phyloP scores from a whole-genome alignment of 2,797 vertebrate genomes.

The Sebastes diaconus region DNA sequence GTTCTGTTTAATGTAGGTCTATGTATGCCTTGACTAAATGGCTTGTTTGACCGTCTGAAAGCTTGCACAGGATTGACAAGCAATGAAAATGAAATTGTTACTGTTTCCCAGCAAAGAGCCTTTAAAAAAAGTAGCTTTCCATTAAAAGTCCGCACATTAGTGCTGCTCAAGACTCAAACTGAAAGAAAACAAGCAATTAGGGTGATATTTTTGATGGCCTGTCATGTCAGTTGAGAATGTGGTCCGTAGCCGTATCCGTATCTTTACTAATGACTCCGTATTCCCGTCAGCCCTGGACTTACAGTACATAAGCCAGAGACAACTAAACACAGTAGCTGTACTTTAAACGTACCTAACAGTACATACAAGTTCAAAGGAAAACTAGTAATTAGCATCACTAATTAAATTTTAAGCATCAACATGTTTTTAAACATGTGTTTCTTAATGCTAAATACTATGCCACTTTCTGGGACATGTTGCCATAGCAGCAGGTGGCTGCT shows the following conservation, averaged over 20 bases:
- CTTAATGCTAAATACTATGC: background rate
- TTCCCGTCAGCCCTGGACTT: background rate
- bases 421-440: background rate
- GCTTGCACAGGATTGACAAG: slow-evolving; percentile 3
- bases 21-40: slow-evolving; percentile 16
- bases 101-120: slow-evolving; percentile 34
- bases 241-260: background rate
- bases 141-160: slow-evolving; percentile 33
- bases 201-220: slow-evolving; percentile 10
- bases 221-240: slow-evolving; percentile 7
- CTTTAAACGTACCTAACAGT: background rate
- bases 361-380: background rate
- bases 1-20: slow-evolving; percentile 3
- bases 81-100: slow-evolving; percentile 39
- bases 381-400: background rate
- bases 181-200: slow-evolving; percentile 36
- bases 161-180: slow-evolving; percentile 6
- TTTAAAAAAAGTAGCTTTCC: slow-evolving; percentile 34
- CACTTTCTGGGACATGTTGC: background rate
- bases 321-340: background rate
- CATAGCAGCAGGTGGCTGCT: slow-evolving; percentile 15
- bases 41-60: slow-evolving; percentile 20
- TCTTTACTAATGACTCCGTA: slow-evolving; percentile 7
- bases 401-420: background rate
- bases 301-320: background rate